phyloP scores from a whole-genome alignment of 2,888 invertebrate species.

The Lissonota sp. region DNA sequence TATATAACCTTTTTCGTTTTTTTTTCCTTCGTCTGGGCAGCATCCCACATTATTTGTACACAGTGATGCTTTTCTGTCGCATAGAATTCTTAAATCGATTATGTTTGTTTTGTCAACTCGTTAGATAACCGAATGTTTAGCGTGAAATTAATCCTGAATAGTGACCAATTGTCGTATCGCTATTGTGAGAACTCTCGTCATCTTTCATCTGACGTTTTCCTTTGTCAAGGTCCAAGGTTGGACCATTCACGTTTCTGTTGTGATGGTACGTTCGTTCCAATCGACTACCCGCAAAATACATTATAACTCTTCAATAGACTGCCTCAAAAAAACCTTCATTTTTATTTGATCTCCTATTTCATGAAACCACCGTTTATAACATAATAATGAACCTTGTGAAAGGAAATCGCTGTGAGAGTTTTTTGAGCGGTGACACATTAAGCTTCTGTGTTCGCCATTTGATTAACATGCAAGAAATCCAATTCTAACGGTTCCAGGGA shows the following conservation, averaged over 20 bases:
- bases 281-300: not conserved
- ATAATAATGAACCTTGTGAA: too few relatives aligned
- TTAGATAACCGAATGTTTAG: not conserved
- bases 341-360: not conserved
- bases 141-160: not conserved
- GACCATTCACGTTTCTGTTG: constrained; percentile 2
- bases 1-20: constrained; percentile 55
- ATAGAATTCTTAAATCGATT: not conserved
- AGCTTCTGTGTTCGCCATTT: too few relatives aligned
- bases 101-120: not conserved
- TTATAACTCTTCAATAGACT: not conserved
- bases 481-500: too few relatives aligned
- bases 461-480: too few relatives aligned
- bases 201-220: constrained; percentile 61
- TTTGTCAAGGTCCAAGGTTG: constrained; percentile 63
- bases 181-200: constrained; percentile 14
- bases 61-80: too few relatives aligned
- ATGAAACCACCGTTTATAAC: too few relatives aligned
- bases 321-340: not conserved
- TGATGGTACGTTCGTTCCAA: constrained; percentile 1
- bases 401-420: too few relatives aligned
- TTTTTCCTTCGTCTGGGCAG: constrained; percentile 32
- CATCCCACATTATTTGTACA: not conserved
- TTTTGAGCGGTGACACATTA: too few relatives aligned
- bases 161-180: constrained; percentile 20